Evolutionary conservation across 2,888 invertebrate genomes (phyloP).

Genomic region (Leptothorax acervorum): DNA sequence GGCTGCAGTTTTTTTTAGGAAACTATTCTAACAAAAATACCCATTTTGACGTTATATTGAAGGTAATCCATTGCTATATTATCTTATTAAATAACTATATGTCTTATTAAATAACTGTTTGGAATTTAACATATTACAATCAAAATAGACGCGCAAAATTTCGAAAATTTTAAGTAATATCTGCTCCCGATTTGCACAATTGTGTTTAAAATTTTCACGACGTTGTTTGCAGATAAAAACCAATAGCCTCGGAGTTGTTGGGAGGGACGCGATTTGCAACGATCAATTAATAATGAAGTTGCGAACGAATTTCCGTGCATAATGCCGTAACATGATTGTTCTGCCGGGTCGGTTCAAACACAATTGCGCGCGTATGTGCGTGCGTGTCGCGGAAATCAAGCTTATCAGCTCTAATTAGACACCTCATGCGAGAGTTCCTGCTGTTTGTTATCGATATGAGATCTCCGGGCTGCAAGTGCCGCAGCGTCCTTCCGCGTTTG

Average conservation of each 20-base stretch:
- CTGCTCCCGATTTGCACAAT: too few species aligned
- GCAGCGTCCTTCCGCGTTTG: constrained; percentile 53
- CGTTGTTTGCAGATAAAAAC: constrained; percentile 18
- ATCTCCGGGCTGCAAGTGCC: constrained; percentile 62
- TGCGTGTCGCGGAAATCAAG: constrained; percentile 63
- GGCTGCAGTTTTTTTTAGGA: not conserved
- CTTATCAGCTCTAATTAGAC: constrained; percentile 71
- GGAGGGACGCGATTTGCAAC: not conserved
- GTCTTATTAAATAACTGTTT: not conserved
- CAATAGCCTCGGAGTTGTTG: constrained; percentile 17
- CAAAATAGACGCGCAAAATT: not conserved
- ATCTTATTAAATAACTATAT: not conserved
- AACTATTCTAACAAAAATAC: not conserved
- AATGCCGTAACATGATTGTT: constrained; percentile 50
- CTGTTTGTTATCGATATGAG: constrained; percentile 56
- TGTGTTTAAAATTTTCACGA: not conserved
- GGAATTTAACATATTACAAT: not conserved
- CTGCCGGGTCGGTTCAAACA: constrained; percentile 36
- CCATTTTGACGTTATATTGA: not conserved
- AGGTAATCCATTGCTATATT: not conserved
- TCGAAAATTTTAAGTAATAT: not conserved
- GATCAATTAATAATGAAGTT: constrained; percentile 41
- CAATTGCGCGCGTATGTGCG: constrained; percentile 28
- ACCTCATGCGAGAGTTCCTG: constrained; percentile 57
- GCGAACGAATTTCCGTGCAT: constrained; percentile 49